Evolutionary conservation across 2,113 vertebrate species (phyloP), one percentile per base, ranked within the genome.

Genomic region (Lynx canadensis): DNA sequence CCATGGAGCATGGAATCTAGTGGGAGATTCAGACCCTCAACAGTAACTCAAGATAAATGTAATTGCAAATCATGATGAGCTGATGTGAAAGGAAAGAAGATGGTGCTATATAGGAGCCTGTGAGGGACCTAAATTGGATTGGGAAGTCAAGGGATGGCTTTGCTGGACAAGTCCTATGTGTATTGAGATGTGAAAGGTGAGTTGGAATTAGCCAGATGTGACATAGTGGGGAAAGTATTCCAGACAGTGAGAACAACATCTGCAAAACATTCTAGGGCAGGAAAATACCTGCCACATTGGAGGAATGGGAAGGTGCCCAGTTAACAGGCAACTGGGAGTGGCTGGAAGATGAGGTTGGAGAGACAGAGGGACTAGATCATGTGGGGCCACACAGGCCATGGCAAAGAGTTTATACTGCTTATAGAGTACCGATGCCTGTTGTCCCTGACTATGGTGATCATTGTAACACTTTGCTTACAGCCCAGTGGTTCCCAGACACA

Each of bases 401-500:
- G 36, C 94, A 91, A 29, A 91, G 50, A 89, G 31, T 63, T 81
- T 89, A 48, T 50, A 74, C 86, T 79, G 4, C 48, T 41, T 71
- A n/a, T 8, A 38, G 89, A 63, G 16, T 65, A 12, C 48, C 45
- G 38, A 33, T 84, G 87, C 23, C 76, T 80, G 0, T 78, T 66
- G 29, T 68, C 71, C 52, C 4, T 80, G 63, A 78, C 38, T 48
- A 3, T 36, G 45, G 36, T 89, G 89, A 89, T 93, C 7, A 3
- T 50, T 86, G 1, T 69, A 68, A 95, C 21, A 21, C 76, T 97
- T 96, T 97, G 60, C 81, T 98, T 98, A 97, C 98, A 99, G 98
- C 89, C 33, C 99, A 97, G 93, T 99, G 99, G 99, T 99, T 99
- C 94, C 98, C 98, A 14, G 16, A 96, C 0, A 65, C 31, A 71